Conservation (phyloP, 2,797 vertebrate genomes). For the Parotocinclus haroldoi region DNA sequence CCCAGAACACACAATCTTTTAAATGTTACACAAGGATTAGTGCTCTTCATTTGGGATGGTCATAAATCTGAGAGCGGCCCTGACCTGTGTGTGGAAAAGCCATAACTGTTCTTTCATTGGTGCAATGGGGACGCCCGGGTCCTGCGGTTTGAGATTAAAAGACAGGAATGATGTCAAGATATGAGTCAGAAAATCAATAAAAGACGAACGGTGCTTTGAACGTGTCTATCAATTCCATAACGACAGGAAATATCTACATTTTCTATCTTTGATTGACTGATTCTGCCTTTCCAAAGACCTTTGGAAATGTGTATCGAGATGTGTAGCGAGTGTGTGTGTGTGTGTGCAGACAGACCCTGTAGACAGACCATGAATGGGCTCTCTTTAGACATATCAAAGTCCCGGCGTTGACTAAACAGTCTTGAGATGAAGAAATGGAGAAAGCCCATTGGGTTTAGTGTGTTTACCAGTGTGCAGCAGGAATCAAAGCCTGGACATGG, state of each 20-base stretch:
- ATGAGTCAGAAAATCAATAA: slow-evolving; percentile 56
- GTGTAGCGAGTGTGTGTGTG: background rate
- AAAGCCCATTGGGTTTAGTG: slow-evolving; percentile 43
- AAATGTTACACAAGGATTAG: too few relatives aligned
- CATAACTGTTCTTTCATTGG: slow-evolving; percentile 20
- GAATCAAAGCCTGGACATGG: slow-evolving; percentile 49
- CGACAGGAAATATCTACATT: slow-evolving; percentile 59
- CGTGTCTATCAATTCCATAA: slow-evolving; percentile 55
- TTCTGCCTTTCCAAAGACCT: slow-evolving; percentile 13
- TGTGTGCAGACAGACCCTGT: slow-evolving; percentile 3
- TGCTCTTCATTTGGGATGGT: background rate
- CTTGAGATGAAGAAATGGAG: slow-evolving; percentile 45
- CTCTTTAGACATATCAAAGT: slow-evolving; percentile 50
- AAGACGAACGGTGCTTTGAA: slow-evolving; percentile 60
- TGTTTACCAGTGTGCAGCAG: slow-evolving; percentile 49
- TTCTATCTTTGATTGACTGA: slow-evolving; percentile 47
- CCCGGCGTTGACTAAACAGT: slow-evolving; percentile 34
- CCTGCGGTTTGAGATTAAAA: slow-evolving; percentile 55
- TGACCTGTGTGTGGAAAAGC: slow-evolving; percentile 29
- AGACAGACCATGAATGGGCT: slow-evolving; percentile 13
- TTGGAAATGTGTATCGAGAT: background rate
- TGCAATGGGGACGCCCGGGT: background rate
- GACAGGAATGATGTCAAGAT: slow-evolving; percentile 52
- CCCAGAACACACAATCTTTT: too few relatives aligned
- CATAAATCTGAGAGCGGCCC: background rate